phyloP scores from a whole-genome alignment of 2,888 invertebrate genomes.

The Lumbricus terrestris region DNA sequence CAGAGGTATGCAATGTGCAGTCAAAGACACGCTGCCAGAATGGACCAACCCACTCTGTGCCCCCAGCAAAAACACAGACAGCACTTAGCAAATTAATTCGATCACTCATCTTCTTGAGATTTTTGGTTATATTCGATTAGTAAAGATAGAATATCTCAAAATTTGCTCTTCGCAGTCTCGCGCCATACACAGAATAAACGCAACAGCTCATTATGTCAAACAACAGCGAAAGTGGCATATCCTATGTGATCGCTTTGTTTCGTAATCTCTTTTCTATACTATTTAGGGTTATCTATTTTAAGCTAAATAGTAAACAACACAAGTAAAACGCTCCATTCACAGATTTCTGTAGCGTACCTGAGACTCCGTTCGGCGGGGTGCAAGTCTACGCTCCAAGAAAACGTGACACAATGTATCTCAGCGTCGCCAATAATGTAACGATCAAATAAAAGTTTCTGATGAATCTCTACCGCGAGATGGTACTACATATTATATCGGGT shows the following conservation, averaged over 20 bases:
- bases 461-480: background rate
- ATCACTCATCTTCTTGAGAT: background rate
- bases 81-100: background rate
- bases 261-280: background rate
- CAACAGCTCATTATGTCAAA: background rate
- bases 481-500: background rate
- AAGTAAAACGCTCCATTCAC: background rate
- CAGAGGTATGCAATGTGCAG: background rate
- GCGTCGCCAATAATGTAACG: conserved; percentile 3
- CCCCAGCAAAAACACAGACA: background rate
- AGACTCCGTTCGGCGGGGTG: background rate
- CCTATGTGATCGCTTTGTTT: background rate
- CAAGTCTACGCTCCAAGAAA: background rate
- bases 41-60: background rate
- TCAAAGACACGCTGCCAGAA: background rate
- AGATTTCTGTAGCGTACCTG: background rate
- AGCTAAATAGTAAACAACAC: background rate
- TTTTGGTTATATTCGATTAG: background rate
- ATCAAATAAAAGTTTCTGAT: background rate
- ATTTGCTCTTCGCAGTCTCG: background rate
- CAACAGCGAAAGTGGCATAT: background rate
- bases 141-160: background rate
- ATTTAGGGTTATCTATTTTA: background rate
- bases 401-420: background rate
- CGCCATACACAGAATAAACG: no score